Conservation (phyloP, 2,113 vertebrate species). For the Brachypteracias leptosomus region DNA sequence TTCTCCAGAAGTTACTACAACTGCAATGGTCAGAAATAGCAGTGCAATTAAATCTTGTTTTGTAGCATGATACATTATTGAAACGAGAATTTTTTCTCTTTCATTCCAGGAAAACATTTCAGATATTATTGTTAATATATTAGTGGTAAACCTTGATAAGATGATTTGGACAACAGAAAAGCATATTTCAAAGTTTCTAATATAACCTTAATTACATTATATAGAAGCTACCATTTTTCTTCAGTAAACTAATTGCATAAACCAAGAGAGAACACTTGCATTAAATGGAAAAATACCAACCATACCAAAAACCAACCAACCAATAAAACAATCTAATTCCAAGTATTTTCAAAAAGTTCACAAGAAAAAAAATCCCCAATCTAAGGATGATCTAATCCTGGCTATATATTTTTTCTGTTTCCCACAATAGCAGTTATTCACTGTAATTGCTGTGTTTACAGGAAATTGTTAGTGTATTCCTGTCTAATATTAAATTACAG, state of each 20-base stretch:
- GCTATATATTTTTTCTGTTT: neutral
- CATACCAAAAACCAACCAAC: neutral
- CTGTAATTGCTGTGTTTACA: neutral
- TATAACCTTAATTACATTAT: conserved; percentile 36
- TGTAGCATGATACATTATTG: conserved; percentile 28
- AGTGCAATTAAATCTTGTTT: conserved; percentile 28
- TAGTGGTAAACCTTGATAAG: conserved; percentile 33
- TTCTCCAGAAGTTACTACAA: neutral
- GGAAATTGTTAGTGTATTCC: neutral
- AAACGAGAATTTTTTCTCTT: conserved; percentile 59
- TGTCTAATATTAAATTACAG: neutral
- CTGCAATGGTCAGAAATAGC: neutral
- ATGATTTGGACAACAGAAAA: conserved; percentile 33
- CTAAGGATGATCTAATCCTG: neutral
- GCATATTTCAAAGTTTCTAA: conserved; percentile 56
- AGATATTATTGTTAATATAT: conserved; percentile 25
- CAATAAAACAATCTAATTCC: neutral
- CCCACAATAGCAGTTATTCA: neutral
- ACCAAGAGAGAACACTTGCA: neutral
- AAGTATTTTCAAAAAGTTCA: neutral
- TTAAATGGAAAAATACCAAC: neutral
- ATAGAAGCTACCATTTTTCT: conserved; percentile 49
- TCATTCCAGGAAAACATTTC: conserved; percentile 66
- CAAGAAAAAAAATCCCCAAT: neutral
- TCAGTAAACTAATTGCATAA: conserved; percentile 11